Conservation (phyloP, 2,797 vertebrate species). For the Thunnus albacares region DNA sequence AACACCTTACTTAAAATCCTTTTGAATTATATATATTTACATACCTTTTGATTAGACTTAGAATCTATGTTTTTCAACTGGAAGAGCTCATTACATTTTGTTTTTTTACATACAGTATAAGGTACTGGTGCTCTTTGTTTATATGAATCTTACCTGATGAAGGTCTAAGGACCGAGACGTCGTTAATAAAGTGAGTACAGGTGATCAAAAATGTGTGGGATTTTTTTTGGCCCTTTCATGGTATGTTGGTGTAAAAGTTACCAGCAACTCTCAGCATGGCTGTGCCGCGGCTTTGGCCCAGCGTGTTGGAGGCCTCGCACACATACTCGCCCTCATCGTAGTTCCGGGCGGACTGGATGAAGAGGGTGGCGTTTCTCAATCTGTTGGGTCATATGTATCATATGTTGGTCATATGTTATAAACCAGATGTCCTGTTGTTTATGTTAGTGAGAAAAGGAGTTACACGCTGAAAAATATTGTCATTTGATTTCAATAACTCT, state of each 20-base stretch:
- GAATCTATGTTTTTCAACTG: too few species aligned
- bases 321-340: constrained; percentile 86
- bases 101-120: too few species aligned
- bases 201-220: too few species aligned
- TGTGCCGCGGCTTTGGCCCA: constrained; percentile 75
- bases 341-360: constrained; percentile 81
- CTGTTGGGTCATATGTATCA: constrained; percentile 53
- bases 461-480: neutral
- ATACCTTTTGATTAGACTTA: too few species aligned
- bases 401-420: neutral
- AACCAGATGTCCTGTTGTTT: neutral
- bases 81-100: too few species aligned
- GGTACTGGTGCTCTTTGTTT: too few species aligned
- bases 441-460: neutral
- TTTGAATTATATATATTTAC: too few species aligned
- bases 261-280: constrained; percentile 82
- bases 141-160: too few species aligned
- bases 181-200: too few species aligned
- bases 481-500: too few species aligned
- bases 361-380: constrained; percentile 80
- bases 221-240: neutral
- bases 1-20: too few species aligned
- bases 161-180: too few species aligned
- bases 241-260: constrained; percentile 53
- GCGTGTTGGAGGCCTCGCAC: constrained; percentile 81